phyloP scores from a whole-genome alignment of 2,888 invertebrate genomes.

The Drosophila mulleri region DNA sequence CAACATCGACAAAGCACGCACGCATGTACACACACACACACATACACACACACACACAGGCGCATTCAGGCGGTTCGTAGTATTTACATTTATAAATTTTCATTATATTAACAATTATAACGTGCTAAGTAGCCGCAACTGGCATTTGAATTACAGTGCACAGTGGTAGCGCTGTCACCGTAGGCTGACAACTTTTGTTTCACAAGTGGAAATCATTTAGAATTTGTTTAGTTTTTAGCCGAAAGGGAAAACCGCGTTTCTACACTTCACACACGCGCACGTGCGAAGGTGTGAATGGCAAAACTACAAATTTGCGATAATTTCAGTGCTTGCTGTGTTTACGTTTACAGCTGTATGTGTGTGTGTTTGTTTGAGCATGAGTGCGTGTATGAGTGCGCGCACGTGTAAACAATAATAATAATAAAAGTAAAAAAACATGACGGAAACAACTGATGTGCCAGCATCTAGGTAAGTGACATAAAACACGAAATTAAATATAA shows the following conservation, averaged over 20 bases:
- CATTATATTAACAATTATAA: background rate
- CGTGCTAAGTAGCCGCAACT: no score
- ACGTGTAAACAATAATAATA: conserved; percentile 1
- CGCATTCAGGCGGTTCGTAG: background rate
- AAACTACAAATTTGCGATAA: conserved; percentile 26
- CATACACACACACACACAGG: background rate
- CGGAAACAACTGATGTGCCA: conserved; percentile 1
- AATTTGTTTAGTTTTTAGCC: background rate
- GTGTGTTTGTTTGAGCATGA: background rate
- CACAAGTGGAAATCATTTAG: conserved; percentile 24
- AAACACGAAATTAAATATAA: background rate
- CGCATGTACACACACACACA: background rate
- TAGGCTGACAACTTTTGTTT: background rate
- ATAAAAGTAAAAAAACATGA: conserved; percentile 20
- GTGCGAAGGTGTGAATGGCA: conserved; percentile 34
- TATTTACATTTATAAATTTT: background rate
- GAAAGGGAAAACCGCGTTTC: conserved; percentile 12
- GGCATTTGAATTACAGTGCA: background rate
- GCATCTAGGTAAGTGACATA: conserved; percentile 2
- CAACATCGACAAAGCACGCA: background rate
- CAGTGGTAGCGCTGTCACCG: conserved; percentile 8
- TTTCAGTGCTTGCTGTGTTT: conserved; percentile 32
- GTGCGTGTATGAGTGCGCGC: background rate
- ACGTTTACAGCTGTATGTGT: background rate
- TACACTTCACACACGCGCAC: background rate